phyloP scores from a whole-genome alignment of 53 echinoderm and acorn worm species.

The Echinarachnius parma region DNA sequence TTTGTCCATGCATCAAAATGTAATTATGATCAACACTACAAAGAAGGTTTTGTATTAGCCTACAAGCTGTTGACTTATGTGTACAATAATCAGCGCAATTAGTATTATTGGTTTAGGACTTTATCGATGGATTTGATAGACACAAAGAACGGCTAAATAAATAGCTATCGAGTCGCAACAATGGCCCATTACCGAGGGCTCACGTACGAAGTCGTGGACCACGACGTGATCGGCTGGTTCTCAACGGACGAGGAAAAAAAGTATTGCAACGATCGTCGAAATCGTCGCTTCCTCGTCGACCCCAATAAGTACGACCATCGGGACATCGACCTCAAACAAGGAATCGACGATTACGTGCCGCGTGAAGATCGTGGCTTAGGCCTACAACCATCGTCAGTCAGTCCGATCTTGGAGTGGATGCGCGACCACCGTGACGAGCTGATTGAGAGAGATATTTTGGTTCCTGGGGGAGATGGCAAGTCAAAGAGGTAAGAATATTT shows the following conservation, averaged over 20 bases:
- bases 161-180: no score
- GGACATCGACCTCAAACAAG: neutral
- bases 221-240: slow-evolving; percentile 11
- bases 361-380: neutral
- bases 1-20: no score
- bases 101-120: no score
- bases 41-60: no score
- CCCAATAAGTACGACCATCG: neutral
- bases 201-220: no score
- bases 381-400: neutral
- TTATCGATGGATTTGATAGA: no score
- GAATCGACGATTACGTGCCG: slow-evolving; percentile 5
- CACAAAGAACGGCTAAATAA: no score
- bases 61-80: no score
- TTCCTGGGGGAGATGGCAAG: neutral
- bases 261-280: slow-evolving; percentile 9
- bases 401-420: slow-evolving; percentile 5
- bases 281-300: slow-evolving; percentile 9
- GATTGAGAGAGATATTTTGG: neutral
- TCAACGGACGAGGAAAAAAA: neutral
- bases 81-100: no score
- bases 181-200: no score
- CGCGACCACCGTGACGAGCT: slow-evolving; percentile 6
- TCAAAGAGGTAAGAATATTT: no score
- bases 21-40: no score